Conservation (phyloP, 2,797 vertebrate species). For the Pantherophis alleghaniensis region DNA sequence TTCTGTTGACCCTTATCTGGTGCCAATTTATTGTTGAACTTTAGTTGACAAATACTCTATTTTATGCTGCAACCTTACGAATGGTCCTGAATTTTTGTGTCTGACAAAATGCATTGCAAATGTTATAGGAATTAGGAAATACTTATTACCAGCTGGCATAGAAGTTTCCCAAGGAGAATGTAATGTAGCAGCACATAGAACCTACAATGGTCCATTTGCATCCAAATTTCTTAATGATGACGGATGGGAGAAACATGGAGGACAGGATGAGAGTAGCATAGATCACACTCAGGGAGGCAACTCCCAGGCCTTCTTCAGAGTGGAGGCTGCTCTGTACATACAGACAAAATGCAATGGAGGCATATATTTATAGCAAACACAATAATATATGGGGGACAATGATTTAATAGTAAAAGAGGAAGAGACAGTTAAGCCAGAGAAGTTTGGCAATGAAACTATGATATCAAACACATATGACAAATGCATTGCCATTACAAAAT, state of each 20-base stretch:
- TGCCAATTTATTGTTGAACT: background rate
- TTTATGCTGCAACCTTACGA: background rate
- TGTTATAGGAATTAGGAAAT: conserved; percentile 12
- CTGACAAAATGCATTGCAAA: background rate
- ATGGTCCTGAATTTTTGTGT: background rate
- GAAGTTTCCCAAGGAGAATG: conserved; percentile 91
- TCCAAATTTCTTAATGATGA: conserved; percentile 89
- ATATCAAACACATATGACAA: background rate
- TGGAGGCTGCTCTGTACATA: conserved; percentile 90
- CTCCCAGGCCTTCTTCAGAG: conserved; percentile 84
- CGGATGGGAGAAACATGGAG: conserved; percentile 90
- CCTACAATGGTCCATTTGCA: conserved; percentile 92
- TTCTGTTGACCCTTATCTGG: background rate
- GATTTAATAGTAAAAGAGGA: background rate
- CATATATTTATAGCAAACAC: conserved; percentile 1
- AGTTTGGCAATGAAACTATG: background rate
- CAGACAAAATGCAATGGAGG: conserved; percentile 17
- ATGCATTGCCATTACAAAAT: background rate
- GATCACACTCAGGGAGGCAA: conserved; percentile 87
- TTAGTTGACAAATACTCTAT: background rate
- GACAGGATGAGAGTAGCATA: conserved; percentile 88
- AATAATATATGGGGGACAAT: background rate
- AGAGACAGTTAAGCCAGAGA: background rate
- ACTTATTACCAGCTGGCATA: conserved; percentile 85
- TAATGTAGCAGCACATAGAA: conserved; percentile 88